Conservation (phyloP, 1,140 invertebrate species). For the Drosophila mojavensis region DNA sequence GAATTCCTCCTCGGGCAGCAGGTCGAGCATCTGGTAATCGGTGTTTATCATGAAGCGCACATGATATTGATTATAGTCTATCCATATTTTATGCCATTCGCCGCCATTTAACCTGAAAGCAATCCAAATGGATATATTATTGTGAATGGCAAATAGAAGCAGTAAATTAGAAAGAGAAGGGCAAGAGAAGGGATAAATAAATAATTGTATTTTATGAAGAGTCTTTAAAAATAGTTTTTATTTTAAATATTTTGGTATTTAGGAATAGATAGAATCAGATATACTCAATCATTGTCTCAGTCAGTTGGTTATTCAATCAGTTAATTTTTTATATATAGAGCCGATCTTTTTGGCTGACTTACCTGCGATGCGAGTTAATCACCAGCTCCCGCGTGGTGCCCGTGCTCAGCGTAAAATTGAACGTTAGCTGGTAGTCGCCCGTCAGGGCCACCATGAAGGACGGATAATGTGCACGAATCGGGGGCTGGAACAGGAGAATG, state of each 20-base stretch:
- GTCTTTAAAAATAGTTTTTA: no score
- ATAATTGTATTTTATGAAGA: not conserved
- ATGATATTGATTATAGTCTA: slow-evolving; percentile 96
- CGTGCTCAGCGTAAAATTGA: slow-evolving; percentile 95
- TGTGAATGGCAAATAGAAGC: not conserved
- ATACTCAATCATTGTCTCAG: not conserved
- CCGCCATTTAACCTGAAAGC: slow-evolving; percentile 90
- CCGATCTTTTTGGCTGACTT: not conserved
- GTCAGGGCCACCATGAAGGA: slow-evolving; percentile 95
- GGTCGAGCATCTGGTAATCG: slow-evolving; percentile 93
- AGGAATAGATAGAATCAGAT: no score
- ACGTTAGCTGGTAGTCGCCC: slow-evolving; percentile 93
- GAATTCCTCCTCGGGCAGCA: slow-evolving; percentile 93
- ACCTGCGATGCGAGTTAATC: slow-evolving; percentile 89
- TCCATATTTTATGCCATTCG: slow-evolving; percentile 98
- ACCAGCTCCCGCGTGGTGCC: slow-evolving; percentile 91
- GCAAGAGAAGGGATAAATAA: no score
- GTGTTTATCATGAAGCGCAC: slow-evolving; percentile 97
- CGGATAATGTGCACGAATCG: slow-evolving; percentile 93
- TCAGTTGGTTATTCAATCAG: not conserved
- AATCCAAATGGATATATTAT: slow-evolving; percentile 9
- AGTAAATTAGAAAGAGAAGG: no score
- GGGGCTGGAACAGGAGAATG: slow-evolving; percentile 95
- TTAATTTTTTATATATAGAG: not conserved
- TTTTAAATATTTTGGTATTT: no score